phyloP scores from a whole-genome alignment of 2,797 vertebrate species.

The Propithecus deckenii region DNA sequence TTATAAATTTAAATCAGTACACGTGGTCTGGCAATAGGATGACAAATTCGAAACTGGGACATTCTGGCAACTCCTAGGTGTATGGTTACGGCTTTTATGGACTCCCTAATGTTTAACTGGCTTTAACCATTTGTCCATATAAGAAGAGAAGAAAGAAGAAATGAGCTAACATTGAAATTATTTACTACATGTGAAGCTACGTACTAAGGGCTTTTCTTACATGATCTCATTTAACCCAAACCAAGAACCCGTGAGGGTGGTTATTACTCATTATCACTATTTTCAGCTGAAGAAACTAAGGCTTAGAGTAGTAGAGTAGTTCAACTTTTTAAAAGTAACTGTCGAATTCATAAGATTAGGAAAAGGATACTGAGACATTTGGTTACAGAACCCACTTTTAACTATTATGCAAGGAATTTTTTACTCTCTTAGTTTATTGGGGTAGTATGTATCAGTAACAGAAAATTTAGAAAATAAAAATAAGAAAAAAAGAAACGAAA shows the following conservation, averaged over 20 bases:
- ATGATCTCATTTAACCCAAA: background rate
- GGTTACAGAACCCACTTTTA: background rate
- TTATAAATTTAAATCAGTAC: background rate
- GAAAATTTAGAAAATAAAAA: slow-evolving; percentile 11
- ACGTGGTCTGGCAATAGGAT: background rate
- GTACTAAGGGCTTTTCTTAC: background rate
- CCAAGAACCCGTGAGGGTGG: background rate
- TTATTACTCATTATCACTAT: background rate
- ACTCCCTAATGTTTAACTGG: background rate
- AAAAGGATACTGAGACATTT: background rate
- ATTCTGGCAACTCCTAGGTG: background rate
- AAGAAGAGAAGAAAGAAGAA: background rate
- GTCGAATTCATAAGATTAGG: background rate
- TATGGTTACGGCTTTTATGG: background rate
- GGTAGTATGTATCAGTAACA: background rate
- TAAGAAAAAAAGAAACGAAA: slow-evolving; percentile 16
- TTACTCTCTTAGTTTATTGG: background rate
- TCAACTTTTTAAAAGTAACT: background rate
- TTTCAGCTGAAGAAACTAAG: background rate
- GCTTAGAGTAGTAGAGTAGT: background rate
- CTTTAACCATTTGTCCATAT: background rate
- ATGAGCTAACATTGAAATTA: background rate
- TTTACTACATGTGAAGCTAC: background rate
- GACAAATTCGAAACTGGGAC: background rate
- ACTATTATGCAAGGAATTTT: background rate